Base-by-base conservation (phyloP, 2,888 invertebrate genomes). In the Drosophila affinis region DNA sequence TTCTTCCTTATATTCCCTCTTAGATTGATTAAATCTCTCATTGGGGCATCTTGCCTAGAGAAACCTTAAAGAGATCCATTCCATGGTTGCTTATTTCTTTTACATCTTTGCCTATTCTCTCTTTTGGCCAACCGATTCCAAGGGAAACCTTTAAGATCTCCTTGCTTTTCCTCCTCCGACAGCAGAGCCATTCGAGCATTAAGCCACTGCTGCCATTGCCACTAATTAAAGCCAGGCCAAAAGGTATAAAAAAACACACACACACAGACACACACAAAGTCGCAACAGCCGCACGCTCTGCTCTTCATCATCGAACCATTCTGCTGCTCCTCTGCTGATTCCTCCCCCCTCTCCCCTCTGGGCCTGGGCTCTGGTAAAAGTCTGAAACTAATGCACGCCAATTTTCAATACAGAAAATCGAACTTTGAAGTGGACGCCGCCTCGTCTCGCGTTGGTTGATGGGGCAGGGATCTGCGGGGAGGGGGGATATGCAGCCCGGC, bases 401-500 rank as follows among this genome's bases (percentile, higher is more conserved):
- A 86, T 86, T 78, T 83, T 83, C 72, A 87, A 86, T 86, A 78
- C 78, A 78, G 69, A 81, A 82, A 82, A 82, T 82, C 81, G 81
- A 82, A 82, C 81, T 81, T 87, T 82, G 71, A 83, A 82, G 87
- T 80, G 87, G 77, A 60, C 77, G 70, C 24, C 24, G 24, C 55
- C 71, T 64, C 82, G 77, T 12, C 77, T 29, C 70, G 52, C 21
- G 21, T 39, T 44, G 49, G 48, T n/a, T 54, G 39, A 52, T 17
- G 52, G 46, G 18, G 10, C 32, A 21, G 10, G 27, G 52, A 12
- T 27, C 34, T 52, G 70, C 3, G 24, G 24, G 24, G 24, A 5
- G 24, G 5, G 39, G 55, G 71, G 34, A 60, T 69, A 64, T 77
- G 75, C 65, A 59, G 49, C 49, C 49, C 69, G 70, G 74, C 75